Percentiles rank a stretch among this genome's conserved stretches.
Evolutionary conservation across 2,113 vertebrate species (phyloP).

Genomic region (Zosterops pallidus): DNA sequence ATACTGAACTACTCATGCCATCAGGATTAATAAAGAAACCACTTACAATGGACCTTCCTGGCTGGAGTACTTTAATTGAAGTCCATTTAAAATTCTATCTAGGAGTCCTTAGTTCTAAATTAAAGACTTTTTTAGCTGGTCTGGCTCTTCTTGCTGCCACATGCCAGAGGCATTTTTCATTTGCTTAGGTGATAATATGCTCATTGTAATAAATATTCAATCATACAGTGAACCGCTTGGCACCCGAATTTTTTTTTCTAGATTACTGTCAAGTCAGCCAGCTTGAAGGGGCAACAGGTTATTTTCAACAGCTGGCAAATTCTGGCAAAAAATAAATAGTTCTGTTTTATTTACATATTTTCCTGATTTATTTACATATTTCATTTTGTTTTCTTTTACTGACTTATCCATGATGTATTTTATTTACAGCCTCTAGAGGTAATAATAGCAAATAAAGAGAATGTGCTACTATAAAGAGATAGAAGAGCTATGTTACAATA

Average conservation of each 20-base stretch:
- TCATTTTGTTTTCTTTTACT: not conserved
- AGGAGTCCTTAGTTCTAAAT: slow-evolving; percentile 3
- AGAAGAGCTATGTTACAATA: not conserved
- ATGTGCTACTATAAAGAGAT: not conserved
- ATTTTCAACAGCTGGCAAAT: not conserved
- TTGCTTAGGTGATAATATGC: not conserved
- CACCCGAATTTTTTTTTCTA: not conserved
- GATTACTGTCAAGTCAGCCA: slow-evolving; percentile 13
- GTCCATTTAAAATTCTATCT: slow-evolving; percentile 12
- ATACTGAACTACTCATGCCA: not conserved
- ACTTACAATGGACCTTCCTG: not conserved
- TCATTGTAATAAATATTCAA: not conserved
- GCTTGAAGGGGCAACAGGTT: slow-evolving; percentile 19
- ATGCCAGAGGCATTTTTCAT: not conserved
- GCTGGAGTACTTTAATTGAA: not conserved
- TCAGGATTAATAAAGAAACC: not conserved
- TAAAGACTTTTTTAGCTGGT: not conserved
- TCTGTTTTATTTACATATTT: slow-evolving; percentile 22
- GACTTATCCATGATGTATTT: not conserved
- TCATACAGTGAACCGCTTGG: not conserved
- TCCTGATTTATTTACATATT: slow-evolving; percentile 43
- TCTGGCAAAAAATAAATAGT: not conserved
- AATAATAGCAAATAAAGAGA: not conserved
- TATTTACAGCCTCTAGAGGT: not conserved
- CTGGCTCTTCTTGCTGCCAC: not conserved